A percentile compares a stretch with the other conserved stretches of the same genome.
phyloP scores from a whole-genome alignment of 2,797 vertebrate species.

The Anisognathus igniventris region DNA sequence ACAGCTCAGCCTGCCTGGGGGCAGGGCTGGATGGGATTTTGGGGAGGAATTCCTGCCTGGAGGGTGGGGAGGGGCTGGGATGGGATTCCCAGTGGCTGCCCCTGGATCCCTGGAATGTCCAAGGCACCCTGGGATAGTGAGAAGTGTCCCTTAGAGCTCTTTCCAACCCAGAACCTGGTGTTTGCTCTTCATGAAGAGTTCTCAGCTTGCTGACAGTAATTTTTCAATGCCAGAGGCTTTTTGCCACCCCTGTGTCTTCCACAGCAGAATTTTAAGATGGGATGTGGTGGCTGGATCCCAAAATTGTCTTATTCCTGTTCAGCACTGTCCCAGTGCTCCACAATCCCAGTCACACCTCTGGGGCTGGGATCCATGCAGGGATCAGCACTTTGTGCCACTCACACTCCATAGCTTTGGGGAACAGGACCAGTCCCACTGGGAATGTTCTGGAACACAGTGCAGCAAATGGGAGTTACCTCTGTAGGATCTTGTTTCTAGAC shows the following conservation, averaged over 20 bases:
- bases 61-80: not conserved
- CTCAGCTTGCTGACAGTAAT: not conserved
- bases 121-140: not conserved
- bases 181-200: not conserved
- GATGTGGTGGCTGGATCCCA: not conserved
- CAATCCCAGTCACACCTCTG: fast-evolving
- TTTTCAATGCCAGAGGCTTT: not conserved
- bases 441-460: not conserved
- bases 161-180: fast-evolving
- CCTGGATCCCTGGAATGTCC: not conserved
- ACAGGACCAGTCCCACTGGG: fast-evolving
- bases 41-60: no score
- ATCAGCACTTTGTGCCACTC: fast-evolving
- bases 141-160: not conserved
- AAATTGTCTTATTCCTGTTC: fast-evolving
- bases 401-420: not conserved
- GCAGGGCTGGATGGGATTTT: no score
- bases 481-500: not conserved
- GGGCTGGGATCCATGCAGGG: not conserved
- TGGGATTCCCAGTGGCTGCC: not conserved
- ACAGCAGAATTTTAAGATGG: not conserved
- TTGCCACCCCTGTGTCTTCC: not conserved
- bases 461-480: not conserved
- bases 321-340: not conserved
- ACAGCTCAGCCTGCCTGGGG: fast-evolving